Base-by-base conservation (phyloP, 2,113 vertebrate species). In the Balaeniceps rex region DNA sequence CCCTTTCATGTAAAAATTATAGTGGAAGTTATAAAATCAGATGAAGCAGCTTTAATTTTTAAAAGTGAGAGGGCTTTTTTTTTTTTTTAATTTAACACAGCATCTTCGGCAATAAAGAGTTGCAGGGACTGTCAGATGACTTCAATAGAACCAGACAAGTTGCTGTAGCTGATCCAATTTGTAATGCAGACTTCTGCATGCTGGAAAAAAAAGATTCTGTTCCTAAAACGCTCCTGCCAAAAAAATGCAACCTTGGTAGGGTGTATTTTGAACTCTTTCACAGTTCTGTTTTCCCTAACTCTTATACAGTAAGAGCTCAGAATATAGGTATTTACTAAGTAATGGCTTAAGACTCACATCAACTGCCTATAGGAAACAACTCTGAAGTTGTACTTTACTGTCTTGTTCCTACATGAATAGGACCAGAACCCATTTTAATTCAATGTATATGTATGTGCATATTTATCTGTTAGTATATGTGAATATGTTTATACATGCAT, bases 111-210 rank as follows among this genome's bases (percentile, higher is more conserved):
- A 97, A 38, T 66, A 89, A 92, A 93, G 80, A 92, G 86, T 85
- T 65, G 90, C 91, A 87, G 74, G 57, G 87, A 93, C 88, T 95
- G 96, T 96, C 94, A 97, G 94, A 94, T 97, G 94, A 94, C 96
- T 96, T 96, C 94, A 95, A 70, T 54, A 95, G 95, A 97, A 96
- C 71, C 31, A 42, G 94, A 89, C 94, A 97, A 97, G 93, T 89
- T 94, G 91, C 95, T 97, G 93, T 94, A 92, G 91, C 86, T 92
- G 94, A 93, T 96, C 90, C 95, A 95, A 97, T 96, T 97, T 84
- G 84, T 95, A 97, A 96, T 75, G 83, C 96, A 98, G 97, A 97
- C 93, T 97, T 98, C 93, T 97, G 95, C 89, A 97, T 80, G 92
- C 84, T 92, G 93, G 84, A 87, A 87, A 79, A 69, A 69, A 81